phyloP scores from a whole-genome alignment of 2,113 vertebrate genomes.

The Trematomus loennbergii region DNA sequence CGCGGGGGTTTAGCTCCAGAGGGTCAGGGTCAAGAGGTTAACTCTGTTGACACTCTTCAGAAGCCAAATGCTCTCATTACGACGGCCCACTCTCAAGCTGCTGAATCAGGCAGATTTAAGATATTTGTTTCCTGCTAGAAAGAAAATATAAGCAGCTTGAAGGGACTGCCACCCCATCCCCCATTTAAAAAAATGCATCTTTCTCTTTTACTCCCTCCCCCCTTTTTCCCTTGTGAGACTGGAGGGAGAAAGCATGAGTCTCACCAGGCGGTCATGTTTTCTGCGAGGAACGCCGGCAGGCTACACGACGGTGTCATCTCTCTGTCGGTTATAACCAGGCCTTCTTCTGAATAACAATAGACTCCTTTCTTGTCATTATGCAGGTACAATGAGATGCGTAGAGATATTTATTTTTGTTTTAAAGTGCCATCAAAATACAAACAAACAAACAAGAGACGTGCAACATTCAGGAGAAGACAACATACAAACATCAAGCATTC shows the following conservation, averaged over 20 bases:
- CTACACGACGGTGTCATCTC: constrained; percentile 53
- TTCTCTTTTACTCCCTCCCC: not conserved
- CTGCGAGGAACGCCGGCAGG: constrained; percentile 69
- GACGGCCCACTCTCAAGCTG: constrained; percentile 36
- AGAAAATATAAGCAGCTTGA: constrained; percentile 39
- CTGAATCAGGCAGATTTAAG: constrained; percentile 34
- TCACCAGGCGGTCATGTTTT: constrained; percentile 69
- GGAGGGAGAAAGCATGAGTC: constrained; percentile 41
- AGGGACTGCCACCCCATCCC: constrained; percentile 15
- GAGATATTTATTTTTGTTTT: too few relatives aligned
- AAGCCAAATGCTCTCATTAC: constrained; percentile 20
- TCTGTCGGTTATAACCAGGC: too few relatives aligned
- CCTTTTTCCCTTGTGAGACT: constrained; percentile 10
- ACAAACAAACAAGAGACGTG: too few relatives aligned
- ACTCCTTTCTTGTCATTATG: too few relatives aligned
- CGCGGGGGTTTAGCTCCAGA: constrained; percentile 29
- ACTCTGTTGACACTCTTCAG: constrained; percentile 58
- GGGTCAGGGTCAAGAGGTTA: constrained; percentile 61
- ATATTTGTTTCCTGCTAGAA: constrained; percentile 12
- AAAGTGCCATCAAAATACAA: too few relatives aligned
- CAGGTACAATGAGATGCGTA: too few relatives aligned
- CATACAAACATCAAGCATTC: too few relatives aligned
- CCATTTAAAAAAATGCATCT: not conserved
- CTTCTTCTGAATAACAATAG: too few relatives aligned
- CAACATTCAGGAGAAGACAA: too few relatives aligned